These are phyloP conservation scores for Oligia latruncula DNA, from an alignment of 2,888 invertebrate genomes.

Conservation along the genomic window DNA sequence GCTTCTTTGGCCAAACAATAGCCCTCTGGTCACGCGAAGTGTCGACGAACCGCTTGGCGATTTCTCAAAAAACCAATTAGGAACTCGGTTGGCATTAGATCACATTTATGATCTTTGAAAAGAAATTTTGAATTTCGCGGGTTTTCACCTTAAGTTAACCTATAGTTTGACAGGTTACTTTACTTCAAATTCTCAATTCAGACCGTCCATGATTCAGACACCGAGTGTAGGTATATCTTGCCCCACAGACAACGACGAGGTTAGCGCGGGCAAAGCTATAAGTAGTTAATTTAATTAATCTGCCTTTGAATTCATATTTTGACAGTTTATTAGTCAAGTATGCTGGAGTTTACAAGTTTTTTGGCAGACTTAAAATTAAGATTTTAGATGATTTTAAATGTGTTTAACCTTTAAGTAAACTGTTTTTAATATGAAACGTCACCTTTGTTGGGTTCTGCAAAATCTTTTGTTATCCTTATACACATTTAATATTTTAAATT, in stretches of 20 bases:
- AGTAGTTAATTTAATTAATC: constrained; percentile 73
- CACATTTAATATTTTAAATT: too few relatives aligned
- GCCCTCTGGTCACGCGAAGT: not conserved
- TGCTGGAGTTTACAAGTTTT: constrained; percentile 36
- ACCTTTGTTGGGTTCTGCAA: constrained; percentile 18
- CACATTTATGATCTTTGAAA: not conserved
- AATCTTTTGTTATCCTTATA: not conserved
- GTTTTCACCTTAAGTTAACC: not conserved
- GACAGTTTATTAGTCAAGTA: constrained; percentile 62
- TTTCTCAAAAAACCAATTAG: not conserved
- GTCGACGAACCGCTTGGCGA: not conserved
- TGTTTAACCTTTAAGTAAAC: constrained; percentile 19
- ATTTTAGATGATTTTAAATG: constrained; percentile 29
- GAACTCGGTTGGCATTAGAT: not conserved
- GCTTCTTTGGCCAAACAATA: not conserved
- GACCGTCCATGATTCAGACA: too few relatives aligned
- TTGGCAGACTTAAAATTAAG: constrained; percentile 30
- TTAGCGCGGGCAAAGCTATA: constrained; percentile 61
- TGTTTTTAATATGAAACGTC: constrained; percentile 12
- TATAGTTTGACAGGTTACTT: too few relatives aligned
- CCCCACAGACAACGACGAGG: constrained; percentile 71
- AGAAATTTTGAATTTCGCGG: not conserved
- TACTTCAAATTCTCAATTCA: not conserved
- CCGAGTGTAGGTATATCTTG: constrained; percentile 61
- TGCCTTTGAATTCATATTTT: constrained; percentile 65